phyloP scores from a whole-genome alignment of 2,113 vertebrate species.

The Ptyas mucosa region DNA sequence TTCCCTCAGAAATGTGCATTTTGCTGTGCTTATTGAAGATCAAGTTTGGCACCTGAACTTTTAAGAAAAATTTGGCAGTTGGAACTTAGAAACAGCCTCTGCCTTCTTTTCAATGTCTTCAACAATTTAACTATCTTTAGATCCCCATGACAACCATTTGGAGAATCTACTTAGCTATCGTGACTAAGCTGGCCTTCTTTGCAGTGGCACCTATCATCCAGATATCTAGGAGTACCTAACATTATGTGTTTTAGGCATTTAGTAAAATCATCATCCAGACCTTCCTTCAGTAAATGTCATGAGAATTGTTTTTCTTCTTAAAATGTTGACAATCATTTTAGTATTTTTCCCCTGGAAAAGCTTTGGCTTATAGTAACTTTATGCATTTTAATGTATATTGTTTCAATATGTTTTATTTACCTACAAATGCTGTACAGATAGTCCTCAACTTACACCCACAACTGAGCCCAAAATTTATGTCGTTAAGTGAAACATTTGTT shows the following conservation, averaged over 20 bases:
- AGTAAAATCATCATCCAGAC: neutral
- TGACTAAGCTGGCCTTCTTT: neutral
- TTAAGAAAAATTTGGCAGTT: neutral
- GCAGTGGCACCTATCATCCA: neutral
- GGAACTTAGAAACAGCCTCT: neutral
- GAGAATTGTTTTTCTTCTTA: neutral
- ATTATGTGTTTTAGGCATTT: neutral
- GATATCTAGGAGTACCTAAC: neutral
- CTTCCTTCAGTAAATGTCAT: neutral
- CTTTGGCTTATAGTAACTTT: neutral
- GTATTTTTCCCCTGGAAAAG: neutral
- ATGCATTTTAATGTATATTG: neutral
- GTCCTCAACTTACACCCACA: neutral
- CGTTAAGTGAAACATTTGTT: neutral
- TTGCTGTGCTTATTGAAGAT: neutral
- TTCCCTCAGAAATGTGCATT: neutral
- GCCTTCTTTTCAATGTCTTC: neutral
- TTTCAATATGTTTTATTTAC: neutral
- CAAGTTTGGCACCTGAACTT: neutral
- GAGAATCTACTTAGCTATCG: neutral
- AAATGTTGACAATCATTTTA: neutral
- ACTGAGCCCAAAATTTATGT: neutral
- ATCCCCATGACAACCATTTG: neutral
- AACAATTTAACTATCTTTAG: neutral
- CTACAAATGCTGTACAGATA: neutral